Percentiles rank a stretch among this genome's conserved stretches.
phyloP scores from a whole-genome alignment of 2,113 vertebrate species.

The Bagarius yarrelli region DNA sequence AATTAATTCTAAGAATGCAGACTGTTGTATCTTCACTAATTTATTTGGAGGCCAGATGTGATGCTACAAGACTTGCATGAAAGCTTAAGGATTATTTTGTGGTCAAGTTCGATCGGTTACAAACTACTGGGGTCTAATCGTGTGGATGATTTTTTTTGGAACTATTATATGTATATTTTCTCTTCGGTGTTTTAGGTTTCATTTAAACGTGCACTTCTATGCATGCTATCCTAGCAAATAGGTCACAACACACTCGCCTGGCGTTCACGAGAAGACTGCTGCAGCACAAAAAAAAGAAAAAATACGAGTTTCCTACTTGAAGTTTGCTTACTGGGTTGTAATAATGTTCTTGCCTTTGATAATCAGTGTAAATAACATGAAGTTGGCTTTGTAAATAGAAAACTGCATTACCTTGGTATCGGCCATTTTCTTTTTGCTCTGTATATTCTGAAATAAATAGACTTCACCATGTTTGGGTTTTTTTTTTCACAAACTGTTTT shows the following conservation, averaged over 20 bases:
- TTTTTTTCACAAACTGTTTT: no score
- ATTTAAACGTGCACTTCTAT: conserved; percentile 10
- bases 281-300: conserved; percentile 50
- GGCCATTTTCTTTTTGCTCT: conserved; percentile 60
- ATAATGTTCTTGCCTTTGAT: conserved; percentile 56
- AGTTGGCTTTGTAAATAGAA: conserved; percentile 67
- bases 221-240: not conserved
- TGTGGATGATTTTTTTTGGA: not conserved
- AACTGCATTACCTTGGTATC: conserved; percentile 63
- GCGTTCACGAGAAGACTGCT: not conserved
- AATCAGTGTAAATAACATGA: conserved; percentile 62
- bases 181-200: not conserved
- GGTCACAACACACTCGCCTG: not conserved
- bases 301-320: conserved; percentile 48
- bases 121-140: not conserved
- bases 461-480: not conserved
- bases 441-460: conserved; percentile 63
- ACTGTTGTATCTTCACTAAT: conserved; percentile 41
- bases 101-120: not conserved
- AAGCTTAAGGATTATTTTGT: not conserved
- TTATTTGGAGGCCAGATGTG: conserved; percentile 45
- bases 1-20: conserved; percentile 41
- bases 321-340: conserved; percentile 50
- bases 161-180: not conserved
- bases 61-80: not conserved